A percentile compares a stretch with the other conserved stretches of the same genome.
Conservation (phyloP, 2,888 invertebrate genomes). For the Eumerus sabulonum region DNA sequence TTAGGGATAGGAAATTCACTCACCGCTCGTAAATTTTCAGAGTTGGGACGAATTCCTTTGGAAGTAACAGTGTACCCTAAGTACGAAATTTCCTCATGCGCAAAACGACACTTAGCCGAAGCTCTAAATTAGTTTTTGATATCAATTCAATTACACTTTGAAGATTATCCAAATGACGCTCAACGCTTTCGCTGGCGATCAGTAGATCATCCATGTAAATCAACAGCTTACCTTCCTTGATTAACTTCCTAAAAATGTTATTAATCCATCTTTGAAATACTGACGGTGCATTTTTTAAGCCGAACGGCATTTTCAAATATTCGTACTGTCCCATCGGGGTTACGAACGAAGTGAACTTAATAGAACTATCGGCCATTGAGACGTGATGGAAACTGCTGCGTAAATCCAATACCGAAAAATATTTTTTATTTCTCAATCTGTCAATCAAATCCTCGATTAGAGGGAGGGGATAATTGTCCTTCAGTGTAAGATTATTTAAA, state of each 20-base stretch:
- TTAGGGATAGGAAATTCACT: constrained; percentile 35
- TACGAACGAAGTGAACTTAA: no score
- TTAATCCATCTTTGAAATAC: no score
- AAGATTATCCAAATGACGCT: constrained; percentile 24
- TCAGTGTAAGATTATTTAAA: constrained; percentile 30
- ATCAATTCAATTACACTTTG: constrained; percentile 16
- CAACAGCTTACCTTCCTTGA: constrained; percentile 27
- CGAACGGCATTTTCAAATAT: no score
- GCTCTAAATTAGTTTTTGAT: constrained; percentile 17
- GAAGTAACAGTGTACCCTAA: constrained; percentile 34
- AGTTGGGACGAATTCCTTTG: constrained; percentile 17
- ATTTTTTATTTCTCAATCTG: constrained; percentile 47
- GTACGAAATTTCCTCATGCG: constrained; percentile 20
- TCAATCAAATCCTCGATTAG: constrained; percentile 56
- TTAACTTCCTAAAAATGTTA: constrained; percentile 45
- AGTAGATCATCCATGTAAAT: constrained; percentile 47
- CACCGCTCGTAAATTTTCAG: constrained; percentile 18
- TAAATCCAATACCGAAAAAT: constrained; percentile 58
- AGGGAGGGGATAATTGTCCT: constrained; percentile 52
- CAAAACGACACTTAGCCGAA: constrained; percentile 15
- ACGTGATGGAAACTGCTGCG: no score
- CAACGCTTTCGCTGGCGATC: constrained; percentile 19
- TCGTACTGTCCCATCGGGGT: no score
- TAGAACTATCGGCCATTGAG: no score
- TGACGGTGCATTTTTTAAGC: no score